phyloP scores from a whole-genome alignment of 2,113 vertebrate genomes.

The Delphinapterus leucas region DNA sequence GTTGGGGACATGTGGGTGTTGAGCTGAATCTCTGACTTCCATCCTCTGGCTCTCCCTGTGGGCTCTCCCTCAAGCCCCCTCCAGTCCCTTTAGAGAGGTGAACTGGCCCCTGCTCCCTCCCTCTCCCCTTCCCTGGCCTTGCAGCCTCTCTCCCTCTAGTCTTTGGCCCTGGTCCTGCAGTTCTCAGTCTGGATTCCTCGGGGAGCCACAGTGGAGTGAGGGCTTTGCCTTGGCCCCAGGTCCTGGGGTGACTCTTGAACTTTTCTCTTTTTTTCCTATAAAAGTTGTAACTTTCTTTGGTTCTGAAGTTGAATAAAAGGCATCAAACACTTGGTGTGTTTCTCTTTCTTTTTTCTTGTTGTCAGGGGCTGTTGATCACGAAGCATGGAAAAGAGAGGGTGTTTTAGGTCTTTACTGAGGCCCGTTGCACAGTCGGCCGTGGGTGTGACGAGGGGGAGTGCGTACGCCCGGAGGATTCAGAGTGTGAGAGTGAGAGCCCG shows the following conservation, averaged over 20 bases:
- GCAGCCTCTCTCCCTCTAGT: background rate
- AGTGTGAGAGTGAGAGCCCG: background rate
- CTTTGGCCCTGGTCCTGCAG: background rate
- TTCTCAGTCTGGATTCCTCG: background rate
- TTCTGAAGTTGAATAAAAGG: background rate
- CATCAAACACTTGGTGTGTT: background rate
- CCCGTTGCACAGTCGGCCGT: fast-evolving
- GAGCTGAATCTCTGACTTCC: background rate
- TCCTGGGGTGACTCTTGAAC: background rate
- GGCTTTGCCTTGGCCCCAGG: background rate
- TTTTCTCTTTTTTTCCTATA: background rate
- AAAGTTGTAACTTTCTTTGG: background rate
- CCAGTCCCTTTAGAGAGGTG: background rate
- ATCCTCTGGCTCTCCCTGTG: background rate
- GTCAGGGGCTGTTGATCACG: background rate
- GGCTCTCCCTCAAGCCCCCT: background rate
- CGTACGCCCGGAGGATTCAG: background rate
- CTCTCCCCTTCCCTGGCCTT: background rate
- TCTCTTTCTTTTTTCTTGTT: background rate
- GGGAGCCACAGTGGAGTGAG: background rate
- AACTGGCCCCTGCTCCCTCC: no score
- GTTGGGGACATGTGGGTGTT: background rate
- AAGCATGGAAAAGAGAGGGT: background rate
- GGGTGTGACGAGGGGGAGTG: background rate
- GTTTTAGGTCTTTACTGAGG: background rate